Conservation (phyloP, 92 coral and sea anemone genomes). For the Porites divaricata region DNA sequence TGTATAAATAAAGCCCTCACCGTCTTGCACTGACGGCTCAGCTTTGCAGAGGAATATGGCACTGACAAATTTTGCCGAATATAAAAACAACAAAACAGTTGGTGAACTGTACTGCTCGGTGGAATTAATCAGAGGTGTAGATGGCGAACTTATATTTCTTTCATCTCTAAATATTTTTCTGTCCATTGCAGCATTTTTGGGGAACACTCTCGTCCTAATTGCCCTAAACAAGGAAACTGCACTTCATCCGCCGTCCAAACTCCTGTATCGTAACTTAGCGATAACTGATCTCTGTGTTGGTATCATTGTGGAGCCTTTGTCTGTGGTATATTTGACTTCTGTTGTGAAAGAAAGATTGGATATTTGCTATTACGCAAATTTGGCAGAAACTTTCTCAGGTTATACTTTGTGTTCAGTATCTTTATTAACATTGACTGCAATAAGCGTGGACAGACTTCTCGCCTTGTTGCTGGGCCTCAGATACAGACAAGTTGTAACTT, state of each 20-base stretch:
- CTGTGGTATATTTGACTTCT: too few species aligned
- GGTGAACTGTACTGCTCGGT: too few species aligned
- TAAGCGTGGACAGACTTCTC: constrained; percentile 27
- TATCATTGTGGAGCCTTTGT: not conserved
- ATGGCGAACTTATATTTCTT: too few species aligned
- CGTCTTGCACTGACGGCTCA: too few species aligned
- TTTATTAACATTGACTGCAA: not conserved
- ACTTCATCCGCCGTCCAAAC: constrained; percentile 29
- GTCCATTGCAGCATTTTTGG: constrained; percentile 23
- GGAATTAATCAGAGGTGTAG: too few species aligned
- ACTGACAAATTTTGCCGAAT: too few species aligned
- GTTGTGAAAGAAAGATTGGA: too few species aligned
- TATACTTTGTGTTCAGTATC: not conserved
- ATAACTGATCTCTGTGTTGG: not conserved
- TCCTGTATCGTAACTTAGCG: not conserved
- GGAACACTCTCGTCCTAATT: constrained; percentile 6
- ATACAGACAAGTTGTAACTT: constrained; percentile 26
- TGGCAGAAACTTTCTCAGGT: too few species aligned
- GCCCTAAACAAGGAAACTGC: constrained; percentile 13
- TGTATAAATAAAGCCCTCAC: too few species aligned
- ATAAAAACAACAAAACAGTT: too few species aligned
- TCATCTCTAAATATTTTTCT: not conserved
- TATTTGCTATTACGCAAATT: too few species aligned
- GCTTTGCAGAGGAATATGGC: too few species aligned
- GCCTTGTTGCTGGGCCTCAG: constrained; percentile 1